Evolutionary conservation across 1,140 invertebrate species (phyloP).

Genomic region (Gryon sp.): DNA sequence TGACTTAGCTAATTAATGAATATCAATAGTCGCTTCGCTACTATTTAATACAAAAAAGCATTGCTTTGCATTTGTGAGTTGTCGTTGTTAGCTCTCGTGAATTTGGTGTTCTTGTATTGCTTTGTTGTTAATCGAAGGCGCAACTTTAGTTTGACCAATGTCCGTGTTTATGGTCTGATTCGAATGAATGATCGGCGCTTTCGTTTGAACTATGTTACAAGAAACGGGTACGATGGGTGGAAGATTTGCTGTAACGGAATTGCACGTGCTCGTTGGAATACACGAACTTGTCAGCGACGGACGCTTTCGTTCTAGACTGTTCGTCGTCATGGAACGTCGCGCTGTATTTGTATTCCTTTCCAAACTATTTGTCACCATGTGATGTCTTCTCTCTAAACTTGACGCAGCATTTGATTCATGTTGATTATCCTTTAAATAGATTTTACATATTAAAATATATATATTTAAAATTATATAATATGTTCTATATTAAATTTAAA

Average conservation of each 20-base stretch:
- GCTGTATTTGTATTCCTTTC: slow-evolving; percentile 75
- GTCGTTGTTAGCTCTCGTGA: slow-evolving; percentile 76
- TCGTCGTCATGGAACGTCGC: slow-evolving; percentile 74
- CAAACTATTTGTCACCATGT: slow-evolving; percentile 77
- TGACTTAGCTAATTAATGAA: no score
- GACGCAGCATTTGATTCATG: slow-evolving; percentile 66
- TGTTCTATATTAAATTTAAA: neutral
- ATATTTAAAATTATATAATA: neutral
- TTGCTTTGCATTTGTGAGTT: slow-evolving; percentile 1
- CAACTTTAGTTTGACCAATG: slow-evolving; percentile 68
- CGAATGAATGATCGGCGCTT: slow-evolving; percentile 73
- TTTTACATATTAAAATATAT: no score
- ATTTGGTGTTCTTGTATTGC: slow-evolving; percentile 68
- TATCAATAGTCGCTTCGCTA: neutral
- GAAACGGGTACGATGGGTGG: slow-evolving; percentile 76
- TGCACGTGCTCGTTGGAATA: slow-evolving; percentile 52
- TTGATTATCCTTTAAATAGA: slow-evolving; percentile 67
- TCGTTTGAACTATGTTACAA: slow-evolving; percentile 76
- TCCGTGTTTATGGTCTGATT: slow-evolving; percentile 70
- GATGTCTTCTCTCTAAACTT: slow-evolving; percentile 74
- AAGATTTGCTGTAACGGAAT: slow-evolving; percentile 73
- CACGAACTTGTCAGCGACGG: slow-evolving; percentile 70
- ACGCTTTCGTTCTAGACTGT: slow-evolving; percentile 76
- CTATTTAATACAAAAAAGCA: slow-evolving; percentile 14
- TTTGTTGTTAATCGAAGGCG: slow-evolving; percentile 66